phyloP scores from a whole-genome alignment of 1,140 invertebrate species.

The Bradynema listronoti region DNA sequence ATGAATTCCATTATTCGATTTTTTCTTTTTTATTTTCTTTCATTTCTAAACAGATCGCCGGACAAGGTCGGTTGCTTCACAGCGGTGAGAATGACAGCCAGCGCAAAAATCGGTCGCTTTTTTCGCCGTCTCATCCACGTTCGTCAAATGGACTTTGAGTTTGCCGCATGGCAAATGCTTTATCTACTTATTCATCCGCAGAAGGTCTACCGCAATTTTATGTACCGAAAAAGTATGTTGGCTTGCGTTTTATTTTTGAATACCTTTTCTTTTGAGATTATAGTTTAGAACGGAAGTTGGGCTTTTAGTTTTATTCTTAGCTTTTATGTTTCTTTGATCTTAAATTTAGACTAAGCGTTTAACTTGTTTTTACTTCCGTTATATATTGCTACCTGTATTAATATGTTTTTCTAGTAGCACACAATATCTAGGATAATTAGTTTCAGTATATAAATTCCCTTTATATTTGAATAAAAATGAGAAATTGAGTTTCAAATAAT shows the following conservation, averaged over 20 bases:
- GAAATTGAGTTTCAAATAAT: too few relatives aligned
- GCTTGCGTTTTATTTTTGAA: too few relatives aligned
- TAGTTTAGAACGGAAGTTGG: too few relatives aligned
- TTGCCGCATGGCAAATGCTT: conserved; percentile 96
- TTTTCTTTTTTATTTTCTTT: neutral
- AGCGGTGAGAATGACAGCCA: conserved; percentile 54
- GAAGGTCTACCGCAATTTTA: conserved; percentile 93
- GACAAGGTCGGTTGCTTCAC: conserved; percentile 54
- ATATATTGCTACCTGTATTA: neutral
- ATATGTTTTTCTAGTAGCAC: neutral
- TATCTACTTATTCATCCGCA: conserved; percentile 89
- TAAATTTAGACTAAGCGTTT: too few relatives aligned
- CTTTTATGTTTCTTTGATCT: neutral
- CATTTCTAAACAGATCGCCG: conserved; percentile 17
- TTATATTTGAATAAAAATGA: too few relatives aligned
- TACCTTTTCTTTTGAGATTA: too few relatives aligned
- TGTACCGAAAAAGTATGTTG: conserved; percentile 86
- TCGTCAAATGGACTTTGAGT: conserved; percentile 99
- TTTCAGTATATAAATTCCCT: too few relatives aligned
- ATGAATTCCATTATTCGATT: neutral
- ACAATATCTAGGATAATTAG: too few relatives aligned
- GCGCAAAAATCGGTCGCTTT: conserved; percentile 49
- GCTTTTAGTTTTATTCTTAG: too few relatives aligned
- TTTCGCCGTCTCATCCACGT: conserved; percentile 81
- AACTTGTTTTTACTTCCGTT: neutral